Evolutionary conservation across 2,888 invertebrate species (phyloP), one percentile per base, ranked within the genome.

Genomic region (Cosmia trapezina): DNA sequence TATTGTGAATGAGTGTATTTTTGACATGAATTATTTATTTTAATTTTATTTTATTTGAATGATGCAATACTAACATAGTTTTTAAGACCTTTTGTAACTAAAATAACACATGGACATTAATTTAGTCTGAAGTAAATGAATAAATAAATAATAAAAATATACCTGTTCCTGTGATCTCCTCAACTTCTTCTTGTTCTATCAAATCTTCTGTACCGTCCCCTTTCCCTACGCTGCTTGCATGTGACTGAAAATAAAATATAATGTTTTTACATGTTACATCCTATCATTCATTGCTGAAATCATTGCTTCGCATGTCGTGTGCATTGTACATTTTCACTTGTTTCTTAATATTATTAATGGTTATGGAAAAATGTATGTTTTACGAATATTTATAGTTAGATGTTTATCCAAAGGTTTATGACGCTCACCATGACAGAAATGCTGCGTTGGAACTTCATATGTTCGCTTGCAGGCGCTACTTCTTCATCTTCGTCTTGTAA

Each of bases 81-180:
- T n/a, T n/a, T n/a, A n/a, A n/a, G n/a, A n/a, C n/a, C n/a, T n/a
- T n/a, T n/a, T n/a, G n/a, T n/a, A n/a, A n/a, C n/a, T n/a, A n/a
- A n/a, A n/a, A n/a, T n/a, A n/a, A n/a, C n/a, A n/a, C n/a, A n/a
- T n/a, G n/a, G n/a, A n/a, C n/a, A n/a, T n/a, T n/a, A n/a, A n/a
- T n/a, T n/a, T n/a, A n/a, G n/a, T n/a, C n/a, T n/a, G n/a, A n/a
- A n/a, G n/a, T n/a, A n/a, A n/a, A n/a, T n/a, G n/a, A n/a, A n/a
- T n/a, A n/a, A n/a, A n/a, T n/a, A n/a, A n/a, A n/a, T n/a, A n/a
- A n/a, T n/a, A n/a, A n/a, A n/a, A n/a, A n/a, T n/a, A n/a, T 37
- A 88, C 98, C 98, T 89, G 96, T 97, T 83, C 96, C 97, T 91
- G 97, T 96, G 17, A 97, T 90, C 89, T 98, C 98, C 67, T 97